A percentile compares a stretch with the other conserved stretches of the same genome.
phyloP scores from a whole-genome alignment of 2,888 invertebrate genomes.

The Smittia sp. region DNA sequence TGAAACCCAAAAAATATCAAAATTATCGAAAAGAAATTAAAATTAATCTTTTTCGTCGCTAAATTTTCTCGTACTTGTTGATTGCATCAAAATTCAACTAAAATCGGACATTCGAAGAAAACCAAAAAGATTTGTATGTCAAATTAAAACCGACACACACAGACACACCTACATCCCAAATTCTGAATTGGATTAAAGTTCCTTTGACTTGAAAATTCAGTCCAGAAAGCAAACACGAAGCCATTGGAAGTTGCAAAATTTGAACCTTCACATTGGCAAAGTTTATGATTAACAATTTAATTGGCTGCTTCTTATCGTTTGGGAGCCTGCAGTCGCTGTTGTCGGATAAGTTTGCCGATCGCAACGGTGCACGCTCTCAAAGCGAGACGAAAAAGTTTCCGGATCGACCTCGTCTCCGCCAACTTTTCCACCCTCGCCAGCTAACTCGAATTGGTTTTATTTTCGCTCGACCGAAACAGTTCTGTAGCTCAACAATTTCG shows the following conservation, averaged over 20 bases:
- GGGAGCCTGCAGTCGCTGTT: background rate
- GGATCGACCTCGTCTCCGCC: background rate
- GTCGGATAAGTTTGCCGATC: background rate
- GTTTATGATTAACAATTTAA: slow-evolving; percentile 14
- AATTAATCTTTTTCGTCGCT: background rate
- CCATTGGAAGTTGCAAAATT: background rate
- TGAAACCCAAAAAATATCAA: slow-evolving; percentile 40
- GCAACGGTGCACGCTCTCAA: background rate
- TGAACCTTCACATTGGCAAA: background rate
- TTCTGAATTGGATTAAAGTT: slow-evolving; percentile 19
- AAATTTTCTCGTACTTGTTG: slow-evolving; percentile 26
- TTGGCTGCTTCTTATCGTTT: background rate
- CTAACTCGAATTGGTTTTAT: slow-evolving; percentile 10
- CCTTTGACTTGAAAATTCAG: background rate
- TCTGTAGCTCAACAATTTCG: slow-evolving; percentile 55
- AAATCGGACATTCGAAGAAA: slow-evolving; percentile 33
- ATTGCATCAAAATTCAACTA: slow-evolving; percentile 32
- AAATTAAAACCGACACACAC: background rate
- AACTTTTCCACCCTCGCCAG: background rate
- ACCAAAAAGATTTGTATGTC: slow-evolving; percentile 35
- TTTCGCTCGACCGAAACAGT: slow-evolving; percentile 42
- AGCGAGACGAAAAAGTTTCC: background rate
- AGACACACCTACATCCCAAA: background rate
- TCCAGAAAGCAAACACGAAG: background rate
- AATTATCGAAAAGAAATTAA: background rate